Base-by-base conservation (phyloP, 1,140 invertebrate species). In the Lanistes nyassanus region DNA sequence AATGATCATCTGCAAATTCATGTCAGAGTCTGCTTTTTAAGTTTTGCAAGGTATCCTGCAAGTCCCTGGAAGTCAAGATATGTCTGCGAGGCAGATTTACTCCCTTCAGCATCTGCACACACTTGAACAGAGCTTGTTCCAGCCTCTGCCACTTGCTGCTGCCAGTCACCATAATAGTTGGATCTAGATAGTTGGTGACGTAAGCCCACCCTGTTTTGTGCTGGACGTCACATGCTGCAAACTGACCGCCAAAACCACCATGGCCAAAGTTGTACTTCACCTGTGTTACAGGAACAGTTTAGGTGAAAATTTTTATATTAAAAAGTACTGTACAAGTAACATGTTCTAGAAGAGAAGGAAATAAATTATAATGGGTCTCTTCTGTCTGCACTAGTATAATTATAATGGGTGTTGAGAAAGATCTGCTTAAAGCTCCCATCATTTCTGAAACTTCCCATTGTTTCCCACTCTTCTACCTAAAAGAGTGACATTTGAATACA, bases 231-330 rank as follows among this genome's bases (percentile, higher is more conserved):
- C 79, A 78, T 31, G 79, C 76, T n/a, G 73, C 79, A 73, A 82
- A 80, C 79, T 87, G 86, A 21, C 85, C 85, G 23, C 86, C 86
- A 75, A 76, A 81, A 11, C 86, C 86, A 26, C 81, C 75, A 75
- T 83, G 80, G 39, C 86, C 86, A 80, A 85, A 81, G 78, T 84
- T 79, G 39, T 76, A 80, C 74, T 76, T 76, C 5, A 51, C 71
- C 84, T 86, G 78, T 58, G n/a, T n/a, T n/a, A n/a, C n/a, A n/a
- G n/a, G n/a, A n/a, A n/a, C n/a, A n/a, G n/a, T n/a, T n/a, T n/a
- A n/a, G n/a, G n/a, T n/a, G n/a, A n/a, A n/a, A n/a, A n/a, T n/a
- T n/a, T n/a, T n/a, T n/a, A n/a, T n/a, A n/a, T n/a, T n/a, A n/a
- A n/a, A n/a, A n/a, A n/a, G n/a, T n/a, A n/a, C n/a, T n/a, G n/a